Evolutionary conservation across 2,113 vertebrate species (phyloP), one percentile per base, ranked within the genome.

Genomic region (Symphodus melops): DNA sequence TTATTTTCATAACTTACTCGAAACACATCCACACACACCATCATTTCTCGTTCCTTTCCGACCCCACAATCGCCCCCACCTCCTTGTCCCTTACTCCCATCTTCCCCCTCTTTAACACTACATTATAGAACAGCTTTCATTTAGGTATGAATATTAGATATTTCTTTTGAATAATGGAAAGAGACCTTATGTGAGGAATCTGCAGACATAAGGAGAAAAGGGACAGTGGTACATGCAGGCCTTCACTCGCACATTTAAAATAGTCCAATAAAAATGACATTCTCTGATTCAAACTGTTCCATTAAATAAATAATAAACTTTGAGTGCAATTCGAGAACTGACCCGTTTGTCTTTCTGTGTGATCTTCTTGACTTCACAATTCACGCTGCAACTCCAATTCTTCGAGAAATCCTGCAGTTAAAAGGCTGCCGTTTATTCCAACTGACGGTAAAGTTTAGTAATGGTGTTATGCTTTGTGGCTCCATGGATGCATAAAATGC

Each of bases 61-160:
- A 79, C 71, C 82, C 79, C 79, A 55, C 56, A 55, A 62, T 39
- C 49, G 37, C 79, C 63, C 46, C 55, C 39, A 65, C 68, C 63
- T 77, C 48, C 75, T 68, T 67, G 83, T 86, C 87, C 87, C 79
- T 39, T 55, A 33, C 53, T 79, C 79, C 66, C 78, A 44, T 77
- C 71, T 72, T 55, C 52, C 39, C 41, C 68, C 57, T 78, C 72
- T 82, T 84, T 80, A 85, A 85, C 75, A 80, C 81, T 92, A 89
- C 90, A 92, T 92, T 92, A 90, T 91, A 61, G 82, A 91, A 85
- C 77, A 91, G 89, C 87, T 89, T 91, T 92, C 90, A 91, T 91
- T 89, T 91, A 88, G 85, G 85, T 91, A 91, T 93, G 90, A 93
- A 93, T 92, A 91, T 93, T 92, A 89, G 75, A 93, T 93, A 74